These are phyloP conservation scores for Helicoverpa assulta DNA, from an alignment of 2,888 invertebrate species.

Conservation along the genomic window DNA sequence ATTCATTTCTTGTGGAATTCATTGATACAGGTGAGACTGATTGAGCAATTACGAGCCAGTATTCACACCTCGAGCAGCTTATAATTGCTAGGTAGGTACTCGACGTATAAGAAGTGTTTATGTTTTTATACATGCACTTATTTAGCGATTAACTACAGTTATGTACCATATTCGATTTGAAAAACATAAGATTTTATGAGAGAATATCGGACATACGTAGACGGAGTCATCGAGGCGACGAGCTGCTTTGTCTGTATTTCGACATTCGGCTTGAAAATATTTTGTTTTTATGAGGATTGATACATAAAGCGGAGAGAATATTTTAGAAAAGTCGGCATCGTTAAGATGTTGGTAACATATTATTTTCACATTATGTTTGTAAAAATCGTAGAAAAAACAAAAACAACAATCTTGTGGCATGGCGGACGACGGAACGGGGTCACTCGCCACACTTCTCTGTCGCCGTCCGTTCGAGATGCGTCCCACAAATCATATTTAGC, in stretches of 20 bases:
- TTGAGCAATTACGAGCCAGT: not conserved
- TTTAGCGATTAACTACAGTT: not conserved
- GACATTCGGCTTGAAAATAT: constrained; percentile 6
- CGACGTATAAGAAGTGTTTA: not conserved
- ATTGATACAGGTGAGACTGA: constrained; percentile 2
- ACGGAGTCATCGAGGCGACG: no score
- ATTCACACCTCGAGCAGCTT: not conserved
- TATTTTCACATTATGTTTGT: constrained; percentile 56
- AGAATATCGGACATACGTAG: no score
- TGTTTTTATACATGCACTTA: not conserved
- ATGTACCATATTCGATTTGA: no score
- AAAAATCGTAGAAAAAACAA: constrained; percentile 62
- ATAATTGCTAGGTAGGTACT: not conserved
- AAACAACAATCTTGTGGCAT: constrained; percentile 64
- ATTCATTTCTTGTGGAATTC: not conserved
- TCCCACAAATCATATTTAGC: constrained; percentile 87
- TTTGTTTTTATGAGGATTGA: constrained; percentile 28
- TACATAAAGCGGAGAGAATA: constrained; percentile 20
- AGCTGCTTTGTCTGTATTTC: not conserved
- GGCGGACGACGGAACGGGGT: constrained; percentile 78
- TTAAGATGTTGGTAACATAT: constrained; percentile 55
- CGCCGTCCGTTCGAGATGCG: constrained; percentile 77
- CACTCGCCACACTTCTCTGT: constrained; percentile 77
- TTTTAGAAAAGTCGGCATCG: constrained; percentile 40
- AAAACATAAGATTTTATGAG: no score